Conservation (phyloP, 2,113 vertebrate species). For the Panthera tigris region DNA sequence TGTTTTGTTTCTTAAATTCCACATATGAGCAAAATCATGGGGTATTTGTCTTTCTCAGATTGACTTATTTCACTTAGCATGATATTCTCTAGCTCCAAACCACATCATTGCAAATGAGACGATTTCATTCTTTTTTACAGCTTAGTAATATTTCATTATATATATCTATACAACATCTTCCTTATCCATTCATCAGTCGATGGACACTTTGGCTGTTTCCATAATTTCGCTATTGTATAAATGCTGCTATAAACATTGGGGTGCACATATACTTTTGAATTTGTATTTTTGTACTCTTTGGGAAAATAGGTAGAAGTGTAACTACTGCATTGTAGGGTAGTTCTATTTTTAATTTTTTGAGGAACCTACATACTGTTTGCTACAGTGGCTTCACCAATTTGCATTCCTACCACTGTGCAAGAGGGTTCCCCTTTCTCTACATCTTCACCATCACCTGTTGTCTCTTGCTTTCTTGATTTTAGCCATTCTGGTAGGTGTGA, state of each 20-base stretch:
- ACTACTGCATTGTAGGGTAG: not conserved
- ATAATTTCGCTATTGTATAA: not conserved
- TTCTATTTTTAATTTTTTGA: not conserved
- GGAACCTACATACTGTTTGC: not conserved
- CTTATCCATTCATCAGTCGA: not conserved
- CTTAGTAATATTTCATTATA: not conserved
- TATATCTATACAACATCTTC: not conserved
- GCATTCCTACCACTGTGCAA: not conserved
- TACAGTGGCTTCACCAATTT: not conserved
- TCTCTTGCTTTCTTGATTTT: not conserved
- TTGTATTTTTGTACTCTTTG: not conserved
- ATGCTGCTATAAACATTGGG: not conserved
- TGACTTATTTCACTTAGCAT: not conserved
- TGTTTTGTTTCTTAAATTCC: not conserved
- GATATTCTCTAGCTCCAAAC: not conserved
- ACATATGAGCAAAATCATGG: not conserved
- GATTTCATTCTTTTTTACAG: not conserved
- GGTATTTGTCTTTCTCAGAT: not conserved
- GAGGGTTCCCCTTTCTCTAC: not conserved
- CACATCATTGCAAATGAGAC: not conserved
- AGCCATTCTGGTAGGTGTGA: not conserved
- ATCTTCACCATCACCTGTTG: not conserved
- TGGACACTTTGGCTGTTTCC: not conserved
- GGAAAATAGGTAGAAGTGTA: not conserved
- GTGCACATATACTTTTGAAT: not conserved